Evolutionary conservation across 1,140 invertebrate genomes (phyloP).

Genomic region (Drosophila quadrilineata): DNA sequence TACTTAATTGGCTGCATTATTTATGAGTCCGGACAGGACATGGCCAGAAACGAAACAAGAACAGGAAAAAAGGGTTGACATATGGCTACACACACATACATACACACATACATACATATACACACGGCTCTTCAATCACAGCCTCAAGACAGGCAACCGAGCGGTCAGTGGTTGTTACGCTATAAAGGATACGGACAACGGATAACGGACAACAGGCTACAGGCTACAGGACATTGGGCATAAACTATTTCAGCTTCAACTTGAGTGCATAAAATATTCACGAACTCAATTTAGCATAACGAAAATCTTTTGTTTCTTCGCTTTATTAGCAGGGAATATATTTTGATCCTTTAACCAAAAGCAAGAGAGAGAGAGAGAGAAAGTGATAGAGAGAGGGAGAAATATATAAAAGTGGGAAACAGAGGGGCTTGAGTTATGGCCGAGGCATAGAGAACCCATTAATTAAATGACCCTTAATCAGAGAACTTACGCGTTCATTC

Average conservation of each 20-base stretch:
- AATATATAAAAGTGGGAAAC: too few relatives aligned
- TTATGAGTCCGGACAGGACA: slow-evolving; percentile 37
- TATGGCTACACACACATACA: not conserved
- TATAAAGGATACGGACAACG: too few relatives aligned
- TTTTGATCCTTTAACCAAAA: not conserved
- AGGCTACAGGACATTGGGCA: not conserved
- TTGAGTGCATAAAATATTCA: slow-evolving; percentile 61
- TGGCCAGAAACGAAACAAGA: not conserved
- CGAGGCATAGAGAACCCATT: slow-evolving; percentile 35
- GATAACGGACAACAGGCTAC: too few relatives aligned
- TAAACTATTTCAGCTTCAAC: slow-evolving; percentile 23
- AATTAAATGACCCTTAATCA: slow-evolving; percentile 51
- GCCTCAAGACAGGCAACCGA: not conserved
- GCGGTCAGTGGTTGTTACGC: slow-evolving; percentile 19
- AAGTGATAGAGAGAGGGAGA: too few relatives aligned
- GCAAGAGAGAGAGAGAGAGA: too few relatives aligned
- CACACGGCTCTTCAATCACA: slow-evolving; percentile 47
- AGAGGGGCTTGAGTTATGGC: slow-evolving; percentile 42
- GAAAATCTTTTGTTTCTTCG: slow-evolving; percentile 26
- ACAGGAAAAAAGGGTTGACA: slow-evolving; percentile 64
- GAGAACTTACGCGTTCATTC: not conserved
- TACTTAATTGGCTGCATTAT: slow-evolving; percentile 70
- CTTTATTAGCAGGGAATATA: not conserved
- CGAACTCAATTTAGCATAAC: slow-evolving; percentile 67
- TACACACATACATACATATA: too few relatives aligned